Base-by-base conservation (phyloP, 2,797 vertebrate species). In the Chiloscyllium punctatum region DNA sequence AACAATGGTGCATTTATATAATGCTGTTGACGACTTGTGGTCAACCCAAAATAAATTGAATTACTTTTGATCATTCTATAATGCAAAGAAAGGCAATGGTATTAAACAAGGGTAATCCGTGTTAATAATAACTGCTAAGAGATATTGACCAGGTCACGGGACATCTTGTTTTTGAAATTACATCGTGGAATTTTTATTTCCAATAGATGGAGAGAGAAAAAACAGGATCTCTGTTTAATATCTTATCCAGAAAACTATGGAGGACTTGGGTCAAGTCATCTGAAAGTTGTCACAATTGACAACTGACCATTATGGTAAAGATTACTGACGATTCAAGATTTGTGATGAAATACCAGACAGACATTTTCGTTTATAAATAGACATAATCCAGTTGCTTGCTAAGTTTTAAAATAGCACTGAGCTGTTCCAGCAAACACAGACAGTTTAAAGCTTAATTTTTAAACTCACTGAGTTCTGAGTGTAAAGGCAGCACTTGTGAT, bases 401-500 rank as follows among this genome's bases (percentile, higher is more conserved):
- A 51, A 72, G 15, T 94, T 71, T 94, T 72, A 48, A 94, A 72
- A 53, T 16, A 53, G 66, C 18, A 77, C 48, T 7, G 2, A 74
- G 48, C 91, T 27, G 11, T 74, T 77, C 71, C 42, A 53, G 71
- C 94, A 77, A 30, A 95, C 23, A 9, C 37, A 18, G 69, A 68
- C 4, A 51, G 51, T 94, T 94, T 53, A 95, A 77, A 53, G 13
- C 15, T 33, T 92, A 21, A 37, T 62, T 95, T 79, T 79, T 69
- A 3, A 62, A 97, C 99, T 98, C 97, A 99, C 99, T 99, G 99
- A 96, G 99, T 99, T 96, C 99, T 98, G 96, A 99, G 98, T 23
- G 99, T 99, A 97, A 99, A 99, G 97, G 99, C 99, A 0, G 99
- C 99, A 16, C 99, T 99, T 97, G 99, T 99, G 98, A 99, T 99